Evolutionary conservation across 1,140 invertebrate species (phyloP).

Genomic region (Atopsyche davidsoni): DNA sequence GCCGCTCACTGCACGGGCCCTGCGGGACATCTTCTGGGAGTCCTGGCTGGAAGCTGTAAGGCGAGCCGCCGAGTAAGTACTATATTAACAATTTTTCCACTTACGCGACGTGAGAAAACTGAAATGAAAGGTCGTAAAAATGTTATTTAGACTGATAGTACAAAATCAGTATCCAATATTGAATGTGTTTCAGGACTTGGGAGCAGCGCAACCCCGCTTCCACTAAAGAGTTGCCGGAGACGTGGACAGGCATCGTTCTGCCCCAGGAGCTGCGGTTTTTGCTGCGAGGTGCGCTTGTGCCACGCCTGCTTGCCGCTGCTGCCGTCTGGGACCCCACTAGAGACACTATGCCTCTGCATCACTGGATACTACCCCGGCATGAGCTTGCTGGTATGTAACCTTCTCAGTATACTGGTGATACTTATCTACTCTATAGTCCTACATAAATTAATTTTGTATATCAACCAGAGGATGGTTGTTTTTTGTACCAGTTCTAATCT

Average conservation of each 20-base stretch:
- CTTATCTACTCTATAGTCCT: too few relatives aligned
- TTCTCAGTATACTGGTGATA: too few relatives aligned
- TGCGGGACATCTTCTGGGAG: constrained; percentile 40
- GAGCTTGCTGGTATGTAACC: constrained; percentile 35
- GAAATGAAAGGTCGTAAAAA: too few relatives aligned
- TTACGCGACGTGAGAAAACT: too few relatives aligned
- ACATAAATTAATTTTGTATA: too few relatives aligned
- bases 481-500: too few relatives aligned
- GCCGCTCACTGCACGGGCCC: constrained; percentile 36
- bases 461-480: too few relatives aligned
- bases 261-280: constrained; percentile 79
- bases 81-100: too few relatives aligned
- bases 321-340: constrained; percentile 91
- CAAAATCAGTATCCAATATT: too few relatives aligned
- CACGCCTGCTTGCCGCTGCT: constrained; percentile 72
- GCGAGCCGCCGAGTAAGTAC: constrained; percentile 39
- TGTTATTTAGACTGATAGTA: too few relatives aligned
- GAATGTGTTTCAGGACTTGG: constrained; percentile 53
- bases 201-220: constrained; percentile 65
- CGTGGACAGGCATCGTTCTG: constrained; percentile 77
- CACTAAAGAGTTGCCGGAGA: constrained; percentile 72
- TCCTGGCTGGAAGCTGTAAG: constrained; percentile 37
- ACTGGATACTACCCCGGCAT: constrained; percentile 94
- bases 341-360: constrained; percentile 89
- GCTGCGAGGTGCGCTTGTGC: constrained; percentile 74